A percentile compares a stretch with the other conserved stretches of the same genome.
These are phyloP conservation scores for Neoniphon sammara DNA, from an alignment of 2,797 vertebrate genomes.

Conservation along the genomic window DNA sequence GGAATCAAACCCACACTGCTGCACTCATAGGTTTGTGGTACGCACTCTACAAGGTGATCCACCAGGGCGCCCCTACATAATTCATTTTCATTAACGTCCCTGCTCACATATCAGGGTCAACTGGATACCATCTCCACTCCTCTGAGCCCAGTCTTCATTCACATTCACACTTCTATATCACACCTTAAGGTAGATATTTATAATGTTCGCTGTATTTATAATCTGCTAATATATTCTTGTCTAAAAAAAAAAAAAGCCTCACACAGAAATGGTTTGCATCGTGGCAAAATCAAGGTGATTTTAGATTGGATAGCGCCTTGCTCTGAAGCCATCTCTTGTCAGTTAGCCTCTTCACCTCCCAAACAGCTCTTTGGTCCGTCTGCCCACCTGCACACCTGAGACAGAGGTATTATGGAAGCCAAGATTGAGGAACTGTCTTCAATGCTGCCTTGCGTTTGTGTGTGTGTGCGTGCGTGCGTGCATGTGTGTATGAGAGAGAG, in stretches of 20 bases:
- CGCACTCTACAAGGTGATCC: too few relatives aligned
- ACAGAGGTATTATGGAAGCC: slow-evolving; percentile 12
- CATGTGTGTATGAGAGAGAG: not conserved
- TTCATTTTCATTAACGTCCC: slow-evolving; percentile 45
- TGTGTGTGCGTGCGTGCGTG: not conserved
- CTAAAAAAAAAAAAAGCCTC: not conserved
- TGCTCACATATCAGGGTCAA: slow-evolving; percentile 23
- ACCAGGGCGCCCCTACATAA: too few relatives aligned
- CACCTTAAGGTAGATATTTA: too few relatives aligned
- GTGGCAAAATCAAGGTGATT: slow-evolving; percentile 10
- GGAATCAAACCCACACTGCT: too few relatives aligned
- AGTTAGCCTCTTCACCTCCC: slow-evolving; percentile 38
- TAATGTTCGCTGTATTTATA: too few relatives aligned
- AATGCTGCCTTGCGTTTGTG: not conserved
- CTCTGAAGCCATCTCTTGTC: slow-evolving; percentile 17
- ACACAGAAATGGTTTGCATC: not conserved
- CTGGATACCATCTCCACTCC: slow-evolving; percentile 4
- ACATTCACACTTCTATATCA: not conserved
- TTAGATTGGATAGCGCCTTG: not conserved
- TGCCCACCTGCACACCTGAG: slow-evolving; percentile 6
- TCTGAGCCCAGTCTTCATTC: not conserved
- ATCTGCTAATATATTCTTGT: not conserved
- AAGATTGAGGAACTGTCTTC: slow-evolving; percentile 23
- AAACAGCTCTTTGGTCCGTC: slow-evolving; percentile 35
- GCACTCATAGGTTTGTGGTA: too few relatives aligned